phyloP scores from a whole-genome alignment of 2,113 vertebrate genomes.

The Ascaphus truei region DNA sequence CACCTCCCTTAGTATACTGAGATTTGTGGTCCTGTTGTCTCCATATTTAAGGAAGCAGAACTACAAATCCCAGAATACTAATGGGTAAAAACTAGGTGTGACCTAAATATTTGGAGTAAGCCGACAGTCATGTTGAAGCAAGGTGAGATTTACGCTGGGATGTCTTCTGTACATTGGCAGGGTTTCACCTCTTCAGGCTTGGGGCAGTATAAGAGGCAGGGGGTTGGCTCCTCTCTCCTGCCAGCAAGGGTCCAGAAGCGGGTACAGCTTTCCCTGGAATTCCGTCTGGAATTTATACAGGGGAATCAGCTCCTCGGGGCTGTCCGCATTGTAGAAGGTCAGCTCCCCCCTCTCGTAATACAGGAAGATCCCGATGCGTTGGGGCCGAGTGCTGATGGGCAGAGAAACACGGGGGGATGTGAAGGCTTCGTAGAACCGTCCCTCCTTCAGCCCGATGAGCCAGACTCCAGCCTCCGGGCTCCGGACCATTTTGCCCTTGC shows the following conservation, averaged over 20 bases:
- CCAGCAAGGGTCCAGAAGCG: slow-evolving; percentile 78
- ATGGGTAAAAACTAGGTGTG: no score
- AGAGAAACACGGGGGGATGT: slow-evolving; percentile 52
- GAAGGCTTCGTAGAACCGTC: slow-evolving; percentile 73
- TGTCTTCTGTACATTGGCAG: neutral
- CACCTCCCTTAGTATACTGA: no score
- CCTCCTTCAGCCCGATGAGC: slow-evolving; percentile 76
- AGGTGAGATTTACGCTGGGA: neutral
- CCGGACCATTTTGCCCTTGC: slow-evolving; percentile 73
- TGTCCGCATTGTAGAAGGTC: slow-evolving; percentile 71
- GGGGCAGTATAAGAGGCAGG: slow-evolving; percentile 59
- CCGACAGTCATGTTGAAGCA: no score
- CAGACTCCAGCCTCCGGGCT: slow-evolving; percentile 70
- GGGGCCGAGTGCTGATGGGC: slow-evolving; percentile 53
- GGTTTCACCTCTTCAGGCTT: slow-evolving; percentile 4
- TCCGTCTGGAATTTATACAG: slow-evolving; percentile 76
- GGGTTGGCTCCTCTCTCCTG: slow-evolving; percentile 66
- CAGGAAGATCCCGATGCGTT: slow-evolving; percentile 67
- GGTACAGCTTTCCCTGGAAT: slow-evolving; percentile 80
- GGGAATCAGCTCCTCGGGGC: slow-evolving; percentile 57
- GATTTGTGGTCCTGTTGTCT: no score
- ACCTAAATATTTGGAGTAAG: no score
- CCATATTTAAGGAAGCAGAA: no score
- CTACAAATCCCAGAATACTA: no score
- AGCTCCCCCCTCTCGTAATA: slow-evolving; percentile 71